Evolutionary conservation across 1,140 invertebrate species (phyloP), one percentile per base, ranked within the genome.

Genomic region (Atta texana): DNA sequence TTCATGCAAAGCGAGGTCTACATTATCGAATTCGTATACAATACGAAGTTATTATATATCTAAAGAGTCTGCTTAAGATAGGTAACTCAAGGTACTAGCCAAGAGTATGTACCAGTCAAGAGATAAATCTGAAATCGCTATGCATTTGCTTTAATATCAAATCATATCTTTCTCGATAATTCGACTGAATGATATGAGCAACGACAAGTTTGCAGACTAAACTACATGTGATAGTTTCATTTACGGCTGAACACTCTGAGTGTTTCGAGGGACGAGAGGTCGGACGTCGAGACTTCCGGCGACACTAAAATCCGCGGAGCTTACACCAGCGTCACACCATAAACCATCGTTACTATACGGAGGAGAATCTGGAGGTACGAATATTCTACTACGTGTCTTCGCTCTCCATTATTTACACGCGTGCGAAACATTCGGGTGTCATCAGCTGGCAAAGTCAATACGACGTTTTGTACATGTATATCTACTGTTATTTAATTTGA

Each of bases 221-320:
- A 2, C n/a, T 53, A 71, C 21, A 31, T n/a, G 59, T n/a, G 81
- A 63, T 76, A 76, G 34, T 59, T 69, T 80, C 76, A 28, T 80
- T 61, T 81, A 81, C 39, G 76, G 49, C 51, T 81, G 57, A 61
- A 86, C 51, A 74, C 34, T 51, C 57, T 18, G 59, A 21, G 34
- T 53, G 76, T 80, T 74, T 39, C 31, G 14, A 24, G 21, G 3
- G 76, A 81, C 53, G 49, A 74, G 63, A 82, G 49, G 69, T 53
- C 39, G 51, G 69, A 68, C 16, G 49, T 51, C 64, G 55, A 63
- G 63, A 82, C 61, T 74, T 66, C 34, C 78, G 64, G 34, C 24
- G 57, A 87, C 61, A 84, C 16, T 87, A 85, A 85, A 85, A 85
- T 87, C 61, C 39, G 64, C 53, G 63, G 51, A 84, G 61, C 71